phyloP scores from a whole-genome alignment of 2,797 vertebrate species.

The Falco naumanni region DNA sequence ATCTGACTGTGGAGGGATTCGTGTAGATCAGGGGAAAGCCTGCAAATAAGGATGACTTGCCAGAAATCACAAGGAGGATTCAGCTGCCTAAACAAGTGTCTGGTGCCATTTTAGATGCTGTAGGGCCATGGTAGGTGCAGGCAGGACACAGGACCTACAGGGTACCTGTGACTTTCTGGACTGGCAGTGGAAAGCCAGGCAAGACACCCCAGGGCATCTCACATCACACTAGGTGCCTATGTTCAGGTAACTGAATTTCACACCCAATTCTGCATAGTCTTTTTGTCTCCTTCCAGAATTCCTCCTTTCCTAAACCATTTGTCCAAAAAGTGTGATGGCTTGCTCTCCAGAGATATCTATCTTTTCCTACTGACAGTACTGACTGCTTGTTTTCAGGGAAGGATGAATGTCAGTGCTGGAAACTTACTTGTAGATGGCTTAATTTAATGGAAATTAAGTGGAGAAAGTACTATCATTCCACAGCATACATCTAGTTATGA shows the following conservation, averaged over 20 bases:
- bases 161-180: not conserved
- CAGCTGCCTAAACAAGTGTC: not conserved
- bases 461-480: not conserved
- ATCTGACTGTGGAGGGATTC: not conserved
- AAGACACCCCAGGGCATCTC: not conserved
- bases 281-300: not conserved
- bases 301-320: not conserved
- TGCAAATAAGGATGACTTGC: not conserved
- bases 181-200: not conserved
- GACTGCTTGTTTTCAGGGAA: not conserved
- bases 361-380: not conserved
- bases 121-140: not conserved
- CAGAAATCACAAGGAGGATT: not conserved
- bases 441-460: not conserved
- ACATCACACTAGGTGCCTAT: fast-evolving
- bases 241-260: not conserved
- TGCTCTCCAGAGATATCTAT: not conserved
- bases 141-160: not conserved
- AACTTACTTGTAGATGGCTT: not conserved
- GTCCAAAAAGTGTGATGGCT: not conserved
- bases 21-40: not conserved
- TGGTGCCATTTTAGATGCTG: not conserved
- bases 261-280: not conserved
- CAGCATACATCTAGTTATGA: not conserved
- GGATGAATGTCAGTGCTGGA: not conserved